Evolutionary conservation across 2,113 vertebrate species (phyloP).

Genomic region (Lontra canadensis): DNA sequence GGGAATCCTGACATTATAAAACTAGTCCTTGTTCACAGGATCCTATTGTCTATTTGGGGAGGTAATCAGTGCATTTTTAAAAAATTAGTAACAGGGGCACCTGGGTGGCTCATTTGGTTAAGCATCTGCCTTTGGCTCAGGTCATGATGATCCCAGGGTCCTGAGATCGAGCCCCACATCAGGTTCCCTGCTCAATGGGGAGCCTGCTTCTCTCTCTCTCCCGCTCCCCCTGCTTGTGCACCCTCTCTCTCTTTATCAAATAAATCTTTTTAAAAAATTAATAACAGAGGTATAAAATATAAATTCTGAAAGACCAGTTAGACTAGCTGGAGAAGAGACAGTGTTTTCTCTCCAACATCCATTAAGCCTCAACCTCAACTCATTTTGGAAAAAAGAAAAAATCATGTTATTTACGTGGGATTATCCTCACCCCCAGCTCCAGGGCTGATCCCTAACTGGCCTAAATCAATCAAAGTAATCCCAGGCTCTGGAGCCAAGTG

Average conservation of each 20-base stretch:
- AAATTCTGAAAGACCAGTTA: not conserved
- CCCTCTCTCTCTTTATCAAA: no score
- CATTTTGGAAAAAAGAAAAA: slow-evolving; percentile 13
- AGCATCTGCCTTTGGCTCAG: no score
- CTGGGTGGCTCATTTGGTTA: no score
- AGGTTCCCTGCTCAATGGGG: no score
- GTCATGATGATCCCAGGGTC: no score
- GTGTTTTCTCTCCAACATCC: not conserved
- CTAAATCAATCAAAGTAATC: not conserved
- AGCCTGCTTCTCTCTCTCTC: no score
- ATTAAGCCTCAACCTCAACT: not conserved
- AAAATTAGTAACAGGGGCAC: no score
- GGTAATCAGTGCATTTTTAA: not conserved
- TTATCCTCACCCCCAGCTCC: not conserved
- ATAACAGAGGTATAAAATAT: not conserved
- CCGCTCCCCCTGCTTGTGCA: no score
- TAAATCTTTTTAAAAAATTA: not conserved
- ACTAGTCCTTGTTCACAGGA: not conserved
- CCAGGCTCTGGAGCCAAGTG: not conserved
- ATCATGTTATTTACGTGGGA: not conserved
- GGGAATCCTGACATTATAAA: not conserved
- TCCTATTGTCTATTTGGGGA: not conserved
- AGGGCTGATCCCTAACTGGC: not conserved
- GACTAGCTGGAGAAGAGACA: not conserved
- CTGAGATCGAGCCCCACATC: no score